A percentile compares a stretch with the other conserved stretches of the same genome.
These are phyloP conservation scores for Nemopilema nomurai DNA, from an alignment of 30 jellyfish, hydroid and myxozoan species.

Conservation along the genomic window DNA sequence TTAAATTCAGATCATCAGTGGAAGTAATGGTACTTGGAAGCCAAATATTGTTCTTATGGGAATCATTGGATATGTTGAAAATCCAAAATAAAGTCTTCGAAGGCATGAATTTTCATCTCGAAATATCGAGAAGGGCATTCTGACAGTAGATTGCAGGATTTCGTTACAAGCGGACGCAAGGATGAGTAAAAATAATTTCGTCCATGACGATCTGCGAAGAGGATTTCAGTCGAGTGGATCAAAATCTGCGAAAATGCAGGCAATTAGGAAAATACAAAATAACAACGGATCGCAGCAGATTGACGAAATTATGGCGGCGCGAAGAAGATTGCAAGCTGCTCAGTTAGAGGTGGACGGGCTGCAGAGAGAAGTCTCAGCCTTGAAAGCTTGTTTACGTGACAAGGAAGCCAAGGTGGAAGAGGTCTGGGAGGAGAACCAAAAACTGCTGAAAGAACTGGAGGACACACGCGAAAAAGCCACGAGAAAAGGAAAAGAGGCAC, in stretches of 20 bases:
- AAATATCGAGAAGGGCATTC: neutral
- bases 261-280: neutral
- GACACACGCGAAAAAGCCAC: neutral
- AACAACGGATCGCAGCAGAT: neutral
- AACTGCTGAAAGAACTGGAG: constrained; percentile 7
- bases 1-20: neutral
- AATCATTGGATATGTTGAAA: neutral
- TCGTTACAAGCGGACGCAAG: neutral
- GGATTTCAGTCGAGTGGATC: neutral
- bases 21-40: too few species aligned
- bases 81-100: neutral
- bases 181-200: neutral
- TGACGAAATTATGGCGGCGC: neutral
- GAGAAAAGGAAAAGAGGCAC: neutral
- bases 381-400: neutral
- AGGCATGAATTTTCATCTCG: too few species aligned
- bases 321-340: neutral
- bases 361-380: neutral
- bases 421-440: neutral
- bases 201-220: neutral
- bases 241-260: neutral
- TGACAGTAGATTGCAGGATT: neutral
- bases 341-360: neutral
- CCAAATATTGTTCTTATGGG: neutral
- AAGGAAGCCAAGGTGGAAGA: neutral